These are phyloP conservation scores for Triplophysa rosa DNA, from an alignment of 2,113 vertebrate genomes.

Conservation along the genomic window DNA sequence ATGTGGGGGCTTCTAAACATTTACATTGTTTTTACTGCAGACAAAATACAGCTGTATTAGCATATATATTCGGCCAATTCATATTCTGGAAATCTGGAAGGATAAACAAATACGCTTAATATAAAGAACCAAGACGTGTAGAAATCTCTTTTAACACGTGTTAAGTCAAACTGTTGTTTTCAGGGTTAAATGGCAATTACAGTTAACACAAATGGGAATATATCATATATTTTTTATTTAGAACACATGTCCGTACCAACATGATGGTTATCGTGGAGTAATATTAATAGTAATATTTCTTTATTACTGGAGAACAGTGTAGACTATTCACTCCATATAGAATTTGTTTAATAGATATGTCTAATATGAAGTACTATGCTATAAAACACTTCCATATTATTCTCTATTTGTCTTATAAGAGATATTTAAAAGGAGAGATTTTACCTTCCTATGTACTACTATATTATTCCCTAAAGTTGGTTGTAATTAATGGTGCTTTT, in stretches of 20 bases:
- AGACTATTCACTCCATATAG: not conserved
- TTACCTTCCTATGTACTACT: too few species aligned
- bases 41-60: not conserved
- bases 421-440: too few species aligned
- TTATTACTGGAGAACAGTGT: not conserved
- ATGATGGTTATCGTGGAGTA: not conserved
- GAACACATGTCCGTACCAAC: too few species aligned
- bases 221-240: too few species aligned
- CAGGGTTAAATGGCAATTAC: too few species aligned
- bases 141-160: not conserved
- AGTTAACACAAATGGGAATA: too few species aligned
- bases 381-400: too few species aligned
- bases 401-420: not conserved
- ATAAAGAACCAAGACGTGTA: not conserved
- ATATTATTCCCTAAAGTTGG: not conserved
- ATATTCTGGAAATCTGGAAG: not conserved
- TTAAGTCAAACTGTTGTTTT: not conserved
- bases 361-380: not conserved
- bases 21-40: constrained; percentile 9
- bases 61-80: constrained; percentile 19
- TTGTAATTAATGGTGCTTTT: not conserved
- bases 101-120: not conserved
- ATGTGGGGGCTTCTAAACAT: not conserved
- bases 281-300: not conserved
- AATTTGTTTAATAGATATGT: too few species aligned